Evolutionary conservation across 2,113 vertebrate species (phyloP), one percentile per base, ranked within the genome.

Genomic region (Albula glossodonta): DNA sequence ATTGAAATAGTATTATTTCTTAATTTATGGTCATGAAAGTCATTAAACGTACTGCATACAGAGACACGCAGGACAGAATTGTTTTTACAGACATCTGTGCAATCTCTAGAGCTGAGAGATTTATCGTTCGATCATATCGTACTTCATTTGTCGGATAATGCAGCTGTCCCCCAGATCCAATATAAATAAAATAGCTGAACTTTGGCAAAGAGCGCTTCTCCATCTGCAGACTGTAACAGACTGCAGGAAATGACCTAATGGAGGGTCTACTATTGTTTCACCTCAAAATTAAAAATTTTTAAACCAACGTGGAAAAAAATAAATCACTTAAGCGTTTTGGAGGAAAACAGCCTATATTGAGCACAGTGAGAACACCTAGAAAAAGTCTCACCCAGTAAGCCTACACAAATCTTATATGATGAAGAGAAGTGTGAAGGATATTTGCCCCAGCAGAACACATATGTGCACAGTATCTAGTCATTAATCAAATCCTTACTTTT

Each of bases 161-260:
- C 85, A 51, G 86, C 17, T 79, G 77, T 78, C 79, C 88, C 80
- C 83, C 83, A 86, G 19, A 1, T 19, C 78, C 86, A 78, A 10
- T 12, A 85, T 86, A 89, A 91, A 89, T 87, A 84, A 86, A 88
- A 82, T 31, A 19, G 17, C 82, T 85, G 70, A 57, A 17, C 57
- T 84, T 86, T 88, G 87, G 88, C 84, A 78, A 41, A 77, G 81
- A 49, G 17, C 17, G 17, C 17, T 49, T 80, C 80, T 77, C 52
- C 63, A 48, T 84, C 82, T 83, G 80, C 78, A 84, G 83, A 86
- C 56, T 83, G 66, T 79, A 85, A 89, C 57, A 74, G 49, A 82
- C 17, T 31, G 7, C 25, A 89, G 87, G 87, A 87, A 89, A 89
- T 89, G 86, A 89, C 51, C 87, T 87, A 86, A 89, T 90, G 87